Conservation (phyloP, 2,888 invertebrate species). For the Meteorus cinctellus region DNA sequence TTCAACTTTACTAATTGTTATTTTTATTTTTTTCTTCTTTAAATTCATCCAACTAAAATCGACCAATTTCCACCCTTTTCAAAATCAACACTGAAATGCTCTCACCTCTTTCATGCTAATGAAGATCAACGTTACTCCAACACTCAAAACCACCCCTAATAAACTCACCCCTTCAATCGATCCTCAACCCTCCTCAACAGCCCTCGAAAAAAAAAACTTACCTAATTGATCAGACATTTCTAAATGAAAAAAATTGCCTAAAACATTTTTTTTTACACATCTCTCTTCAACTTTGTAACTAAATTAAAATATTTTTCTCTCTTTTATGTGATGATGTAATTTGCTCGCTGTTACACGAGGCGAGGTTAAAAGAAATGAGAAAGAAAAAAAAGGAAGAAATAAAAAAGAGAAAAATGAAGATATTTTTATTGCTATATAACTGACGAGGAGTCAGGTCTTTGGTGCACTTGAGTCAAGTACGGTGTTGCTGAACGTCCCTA, state of each 20-base stretch:
- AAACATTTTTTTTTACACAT: constrained; percentile 5
- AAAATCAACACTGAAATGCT: no score
- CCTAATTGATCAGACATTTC: background rate
- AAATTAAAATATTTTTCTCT: background rate
- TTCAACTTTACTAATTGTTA: no score
- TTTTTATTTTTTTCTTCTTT: no score
- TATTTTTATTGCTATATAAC: constrained; percentile 12
- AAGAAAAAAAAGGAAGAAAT: constrained; percentile 13
- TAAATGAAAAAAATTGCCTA: background rate
- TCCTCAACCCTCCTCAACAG: background rate
- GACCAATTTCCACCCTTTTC: no score
- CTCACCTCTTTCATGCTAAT: no score
- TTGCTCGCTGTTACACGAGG: background rate
- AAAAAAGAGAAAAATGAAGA: constrained; percentile 18
- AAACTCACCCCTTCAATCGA: background rate
- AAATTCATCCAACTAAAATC: no score
- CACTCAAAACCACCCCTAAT: no score
- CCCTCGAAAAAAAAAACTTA: background rate
- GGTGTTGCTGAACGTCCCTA: constrained; percentile 46
- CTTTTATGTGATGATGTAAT: background rate
- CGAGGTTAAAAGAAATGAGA: background rate
- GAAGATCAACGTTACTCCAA: no score
- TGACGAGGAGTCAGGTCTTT: constrained; percentile 5
- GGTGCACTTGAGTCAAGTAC: constrained; percentile 7
- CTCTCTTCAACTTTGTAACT: constrained; percentile 23